Conservation (phyloP, 2,888 invertebrate species). For the Agonopterix subpropinquella region DNA sequence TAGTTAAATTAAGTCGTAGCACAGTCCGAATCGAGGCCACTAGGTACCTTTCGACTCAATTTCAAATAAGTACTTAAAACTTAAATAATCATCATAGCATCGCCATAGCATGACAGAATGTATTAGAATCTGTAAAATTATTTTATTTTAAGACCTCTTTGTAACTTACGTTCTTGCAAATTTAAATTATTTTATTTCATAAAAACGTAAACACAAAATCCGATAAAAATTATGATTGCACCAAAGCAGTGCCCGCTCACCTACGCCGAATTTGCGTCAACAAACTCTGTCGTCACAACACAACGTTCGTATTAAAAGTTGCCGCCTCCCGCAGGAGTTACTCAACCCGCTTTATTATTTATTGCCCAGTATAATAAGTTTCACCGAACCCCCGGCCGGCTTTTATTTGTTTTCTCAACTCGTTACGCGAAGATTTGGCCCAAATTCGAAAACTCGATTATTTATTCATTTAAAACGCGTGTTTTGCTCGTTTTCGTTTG, state of each 20-base stretch:
- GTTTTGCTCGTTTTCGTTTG: constrained; percentile 14
- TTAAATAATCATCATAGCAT: no score
- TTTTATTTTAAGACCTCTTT: no score
- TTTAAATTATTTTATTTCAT: no score
- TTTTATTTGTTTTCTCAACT: constrained; percentile 68
- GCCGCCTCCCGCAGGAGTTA: constrained; percentile 30
- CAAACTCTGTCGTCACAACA: constrained; percentile 12
- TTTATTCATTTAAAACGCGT: constrained; percentile 58
- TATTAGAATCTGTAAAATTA: no score
- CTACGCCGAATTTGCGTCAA: neutral
- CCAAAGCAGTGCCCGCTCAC: neutral
- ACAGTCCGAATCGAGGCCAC: no score
- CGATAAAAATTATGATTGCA: no score
- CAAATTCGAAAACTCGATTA: constrained; percentile 62
- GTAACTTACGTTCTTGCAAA: no score
- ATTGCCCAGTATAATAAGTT: constrained; percentile 62
- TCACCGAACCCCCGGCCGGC: constrained; percentile 19
- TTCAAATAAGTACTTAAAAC: no score
- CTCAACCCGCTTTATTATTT: constrained; percentile 62
- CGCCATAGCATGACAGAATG: no score
- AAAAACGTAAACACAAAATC: no score
- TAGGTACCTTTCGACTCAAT: no score
- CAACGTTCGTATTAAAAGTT: constrained; percentile 52
- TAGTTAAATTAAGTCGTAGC: no score
- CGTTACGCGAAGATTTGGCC: constrained; percentile 66